These are phyloP conservation scores for Ruditapes philippinarum DNA, from an alignment of 1,140 invertebrate species.

Conservation along the genomic window DNA sequence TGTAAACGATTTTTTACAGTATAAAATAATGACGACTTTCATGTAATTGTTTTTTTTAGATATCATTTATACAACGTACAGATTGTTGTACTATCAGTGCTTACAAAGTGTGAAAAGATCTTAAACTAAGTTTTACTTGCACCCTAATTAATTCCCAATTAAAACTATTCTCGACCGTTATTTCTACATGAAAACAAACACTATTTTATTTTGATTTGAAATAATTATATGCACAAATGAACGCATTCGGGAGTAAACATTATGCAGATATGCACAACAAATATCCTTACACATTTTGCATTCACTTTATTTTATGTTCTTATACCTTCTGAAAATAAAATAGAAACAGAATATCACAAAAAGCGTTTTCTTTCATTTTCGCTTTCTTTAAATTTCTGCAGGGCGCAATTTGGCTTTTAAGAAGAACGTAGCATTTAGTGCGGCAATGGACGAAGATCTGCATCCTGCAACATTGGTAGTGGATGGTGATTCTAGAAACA, in stretches of 20 bases:
- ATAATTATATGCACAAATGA: no score
- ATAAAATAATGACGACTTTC: no score
- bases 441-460: background rate
- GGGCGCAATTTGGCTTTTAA: slow-evolving; percentile 21
- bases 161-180: background rate
- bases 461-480: background rate
- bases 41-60: no score
- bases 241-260: background rate
- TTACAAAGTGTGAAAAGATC: background rate
- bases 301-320: background rate
- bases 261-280: no score
- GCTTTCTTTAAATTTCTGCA: background rate
- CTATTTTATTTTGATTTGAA: background rate
- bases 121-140: background rate
- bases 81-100: no score
- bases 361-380: background rate
- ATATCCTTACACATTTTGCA: no score
- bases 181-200: background rate
- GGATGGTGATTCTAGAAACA: background rate
- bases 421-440: background rate
- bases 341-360: background rate
- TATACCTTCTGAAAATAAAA: background rate
- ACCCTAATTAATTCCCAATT: background rate
- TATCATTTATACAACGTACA: no score
- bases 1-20: no score